Evolutionary conservation across 2,113 vertebrate species (phyloP).

Genomic region (Ceuthmochares aereus): DNA sequence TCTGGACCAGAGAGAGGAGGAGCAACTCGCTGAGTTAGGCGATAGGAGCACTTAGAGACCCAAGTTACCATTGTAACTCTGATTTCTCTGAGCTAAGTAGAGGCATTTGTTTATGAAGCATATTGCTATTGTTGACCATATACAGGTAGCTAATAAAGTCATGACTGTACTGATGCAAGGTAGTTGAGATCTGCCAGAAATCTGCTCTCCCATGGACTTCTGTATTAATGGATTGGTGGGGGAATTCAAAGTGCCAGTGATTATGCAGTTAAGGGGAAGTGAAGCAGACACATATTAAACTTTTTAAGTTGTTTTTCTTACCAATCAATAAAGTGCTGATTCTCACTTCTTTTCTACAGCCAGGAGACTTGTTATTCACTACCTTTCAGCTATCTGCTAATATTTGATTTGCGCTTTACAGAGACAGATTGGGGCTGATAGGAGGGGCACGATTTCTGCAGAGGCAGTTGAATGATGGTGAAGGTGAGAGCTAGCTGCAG

Average conservation of each 20-base stretch:
- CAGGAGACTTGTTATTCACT: neutral
- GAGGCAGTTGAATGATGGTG: neutral
- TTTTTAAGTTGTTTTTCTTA: neutral
- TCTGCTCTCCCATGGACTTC: neutral
- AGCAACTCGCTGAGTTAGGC: neutral
- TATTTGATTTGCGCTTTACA: neutral
- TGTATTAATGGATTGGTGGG: neutral
- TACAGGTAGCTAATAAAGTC: fast-evolving
- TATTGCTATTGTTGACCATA: neutral
- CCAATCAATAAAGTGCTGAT: neutral
- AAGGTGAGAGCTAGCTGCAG: neutral
- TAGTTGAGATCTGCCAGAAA: neutral
- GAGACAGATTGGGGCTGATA: neutral
- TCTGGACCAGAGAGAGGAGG: neutral
- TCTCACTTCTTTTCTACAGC: neutral
- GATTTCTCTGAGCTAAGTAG: neutral
- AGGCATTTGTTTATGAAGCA: fast-evolving
- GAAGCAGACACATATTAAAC: neutral
- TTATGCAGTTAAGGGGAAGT: neutral
- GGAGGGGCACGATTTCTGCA: neutral
- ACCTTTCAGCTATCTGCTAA: neutral
- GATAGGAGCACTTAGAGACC: neutral
- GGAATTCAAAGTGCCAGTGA: neutral
- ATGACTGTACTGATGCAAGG: neutral
- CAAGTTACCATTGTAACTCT: fast-evolving